phyloP scores from a whole-genome alignment of 2,888 invertebrate genomes.

The Agrilus cyanescens region DNA sequence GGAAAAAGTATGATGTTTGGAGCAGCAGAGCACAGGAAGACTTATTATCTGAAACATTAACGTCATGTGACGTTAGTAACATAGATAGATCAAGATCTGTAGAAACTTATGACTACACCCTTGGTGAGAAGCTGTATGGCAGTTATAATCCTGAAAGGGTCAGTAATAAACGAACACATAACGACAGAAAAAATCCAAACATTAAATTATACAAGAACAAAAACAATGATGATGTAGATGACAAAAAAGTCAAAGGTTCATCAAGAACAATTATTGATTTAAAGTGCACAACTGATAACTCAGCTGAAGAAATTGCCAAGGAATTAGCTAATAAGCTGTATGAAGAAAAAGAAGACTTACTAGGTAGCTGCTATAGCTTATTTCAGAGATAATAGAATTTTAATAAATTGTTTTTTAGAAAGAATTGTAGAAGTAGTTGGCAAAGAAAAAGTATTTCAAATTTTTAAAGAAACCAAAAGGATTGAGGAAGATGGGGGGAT shows the following conservation, averaged over 20 bases:
- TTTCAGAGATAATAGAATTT: not conserved
- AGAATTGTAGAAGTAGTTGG: constrained; percentile 62
- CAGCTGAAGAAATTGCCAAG: constrained; percentile 48
- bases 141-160: constrained; percentile 13
- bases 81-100: constrained; percentile 54
- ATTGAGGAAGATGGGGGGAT: constrained; percentile 79
- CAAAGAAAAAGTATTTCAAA: constrained; percentile 56
- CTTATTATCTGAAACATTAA: constrained; percentile 63
- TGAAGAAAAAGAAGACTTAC: constrained; percentile 61
- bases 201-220: constrained; percentile 42
- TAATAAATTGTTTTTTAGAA: constrained; percentile 37
- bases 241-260: constrained; percentile 41
- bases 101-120: constrained; percentile 65
- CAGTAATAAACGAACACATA: constrained; percentile 45
- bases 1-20: constrained; percentile 71
- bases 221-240: constrained; percentile 28
- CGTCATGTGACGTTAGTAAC: constrained; percentile 62
- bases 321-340: constrained; percentile 63
- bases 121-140: constrained; percentile 30
- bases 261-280: constrained; percentile 49
- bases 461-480: constrained; percentile 69
- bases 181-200: constrained; percentile 47
- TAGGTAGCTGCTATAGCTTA: constrained; percentile 42
- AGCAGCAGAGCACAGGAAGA: constrained; percentile 61
- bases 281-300: constrained; percentile 37